Evolutionary conservation across 2,797 vertebrate genomes (phyloP).

Genomic region (Tapirus indicus): DNA sequence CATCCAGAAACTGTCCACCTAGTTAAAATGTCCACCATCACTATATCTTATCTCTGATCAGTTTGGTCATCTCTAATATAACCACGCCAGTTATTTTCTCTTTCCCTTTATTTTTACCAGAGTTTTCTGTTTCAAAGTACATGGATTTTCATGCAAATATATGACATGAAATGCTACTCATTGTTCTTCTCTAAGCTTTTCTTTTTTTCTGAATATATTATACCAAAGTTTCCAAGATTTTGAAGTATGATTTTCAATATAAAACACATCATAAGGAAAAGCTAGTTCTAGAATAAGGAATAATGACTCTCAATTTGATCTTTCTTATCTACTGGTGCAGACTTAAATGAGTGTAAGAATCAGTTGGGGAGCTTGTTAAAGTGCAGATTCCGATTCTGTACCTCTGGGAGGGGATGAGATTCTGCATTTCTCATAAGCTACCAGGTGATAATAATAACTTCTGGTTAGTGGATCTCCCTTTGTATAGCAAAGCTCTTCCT

Average conservation of each 20-base stretch:
- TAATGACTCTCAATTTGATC: background rate
- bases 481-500: background rate
- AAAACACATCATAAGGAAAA: background rate
- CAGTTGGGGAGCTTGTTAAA: background rate
- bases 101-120: background rate
- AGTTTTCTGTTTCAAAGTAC: background rate
- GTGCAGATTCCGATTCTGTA: background rate
- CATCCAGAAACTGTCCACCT: background rate
- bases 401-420: background rate
- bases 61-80: background rate
- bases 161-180: background rate
- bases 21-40: background rate
- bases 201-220: background rate
- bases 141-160: background rate
- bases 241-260: background rate
- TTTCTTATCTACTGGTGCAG: background rate
- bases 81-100: background rate
- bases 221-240: background rate
- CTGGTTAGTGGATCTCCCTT: background rate
- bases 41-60: background rate
- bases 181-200: background rate
- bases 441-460: background rate
- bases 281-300: background rate
- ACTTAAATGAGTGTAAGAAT: background rate
- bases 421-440: background rate